These are phyloP conservation scores for Perithous albicinctus DNA, from an alignment of 2,888 invertebrate genomes.

Conservation along the genomic window DNA sequence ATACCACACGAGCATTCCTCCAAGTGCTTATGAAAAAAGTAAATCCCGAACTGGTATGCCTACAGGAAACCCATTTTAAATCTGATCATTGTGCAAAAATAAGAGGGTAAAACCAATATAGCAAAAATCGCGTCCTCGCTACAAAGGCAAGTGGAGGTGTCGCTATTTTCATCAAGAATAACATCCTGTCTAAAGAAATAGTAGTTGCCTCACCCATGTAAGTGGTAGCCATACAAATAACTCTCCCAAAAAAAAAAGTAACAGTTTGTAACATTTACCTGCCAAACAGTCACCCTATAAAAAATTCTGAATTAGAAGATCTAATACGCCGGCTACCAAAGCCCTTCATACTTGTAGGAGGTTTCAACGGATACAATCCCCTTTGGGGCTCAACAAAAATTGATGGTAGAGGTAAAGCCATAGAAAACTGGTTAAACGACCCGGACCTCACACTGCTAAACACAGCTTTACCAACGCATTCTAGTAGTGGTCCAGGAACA, in stretches of 20 bases:
- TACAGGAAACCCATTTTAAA: conserved; percentile 65
- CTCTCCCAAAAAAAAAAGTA: neutral
- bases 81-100: conserved; percentile 31
- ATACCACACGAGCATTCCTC: conserved; percentile 8
- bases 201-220: neutral
- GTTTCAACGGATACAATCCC: neutral
- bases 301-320: neutral
- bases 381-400: neutral
- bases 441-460: neutral
- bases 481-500: no score
- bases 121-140: neutral
- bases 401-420: neutral
- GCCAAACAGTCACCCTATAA: neutral
- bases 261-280: neutral
- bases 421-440: neutral
- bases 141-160: neutral
- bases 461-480: no score
- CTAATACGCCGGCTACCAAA: neutral
- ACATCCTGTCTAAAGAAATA: neutral
- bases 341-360: neutral
- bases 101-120: conserved; percentile 46
- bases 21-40: conserved; percentile 47
- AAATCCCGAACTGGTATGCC: conserved; percentile 50
- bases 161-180: neutral
- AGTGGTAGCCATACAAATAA: neutral